Evolutionary conservation across 1,140 invertebrate species (phyloP).

Genomic region (Homalodisca vitripennis): DNA sequence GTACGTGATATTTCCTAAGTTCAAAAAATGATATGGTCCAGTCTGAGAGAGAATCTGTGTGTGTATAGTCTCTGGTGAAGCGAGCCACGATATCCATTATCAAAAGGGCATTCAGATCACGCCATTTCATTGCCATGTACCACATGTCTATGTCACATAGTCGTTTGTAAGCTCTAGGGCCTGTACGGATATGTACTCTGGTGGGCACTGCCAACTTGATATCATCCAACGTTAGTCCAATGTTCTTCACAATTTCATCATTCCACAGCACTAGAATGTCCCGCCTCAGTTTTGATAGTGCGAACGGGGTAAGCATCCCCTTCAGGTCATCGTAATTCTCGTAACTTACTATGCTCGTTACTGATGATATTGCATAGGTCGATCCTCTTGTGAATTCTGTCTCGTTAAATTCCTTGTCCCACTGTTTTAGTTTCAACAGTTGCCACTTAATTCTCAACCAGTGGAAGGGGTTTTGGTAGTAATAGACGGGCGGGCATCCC

Average conservation of each 20-base stretch:
- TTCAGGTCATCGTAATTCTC: not conserved
- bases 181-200: not conserved
- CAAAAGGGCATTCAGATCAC: not conserved
- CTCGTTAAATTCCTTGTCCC: not conserved
- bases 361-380: not conserved
- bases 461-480: slow-evolving; percentile 9
- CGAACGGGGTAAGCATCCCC: not conserved
- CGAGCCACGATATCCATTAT: slow-evolving; percentile 1
- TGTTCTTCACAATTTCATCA: not conserved
- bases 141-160: slow-evolving; percentile 16
- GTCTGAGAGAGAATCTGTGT: not conserved
- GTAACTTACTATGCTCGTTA: not conserved
- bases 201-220: slow-evolving; percentile 14
- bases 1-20: slow-evolving; percentile 14
- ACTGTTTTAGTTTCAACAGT: slow-evolving; percentile 10
- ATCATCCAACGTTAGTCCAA: not conserved
- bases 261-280: slow-evolving; percentile 19
- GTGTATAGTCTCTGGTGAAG: not conserved
- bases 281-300: slow-evolving; percentile 1
- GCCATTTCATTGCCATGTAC: slow-evolving; percentile 21
- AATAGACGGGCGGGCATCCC: not conserved
- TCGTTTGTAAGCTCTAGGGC: no score
- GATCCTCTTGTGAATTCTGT: not conserved
- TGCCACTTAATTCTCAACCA: slow-evolving; percentile 12
- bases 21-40: slow-evolving; percentile 11